Base-by-base conservation (phyloP, 1,140 invertebrate genomes). In the Laupala kohalensis region DNA sequence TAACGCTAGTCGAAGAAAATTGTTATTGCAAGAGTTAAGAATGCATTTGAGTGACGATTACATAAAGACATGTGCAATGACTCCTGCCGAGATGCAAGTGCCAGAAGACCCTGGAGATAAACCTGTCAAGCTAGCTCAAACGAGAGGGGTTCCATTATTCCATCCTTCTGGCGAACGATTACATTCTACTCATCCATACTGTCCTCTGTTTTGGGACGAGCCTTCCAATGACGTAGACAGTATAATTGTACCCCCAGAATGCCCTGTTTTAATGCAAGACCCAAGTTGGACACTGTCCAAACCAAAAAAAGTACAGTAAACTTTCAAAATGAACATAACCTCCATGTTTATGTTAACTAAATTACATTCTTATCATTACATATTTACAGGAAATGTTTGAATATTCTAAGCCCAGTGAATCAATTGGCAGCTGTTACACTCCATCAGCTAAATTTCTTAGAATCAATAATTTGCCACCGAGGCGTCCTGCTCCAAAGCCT, bases 331-430 rank as follows among this genome's bases (percentile, higher is more conserved):
- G 19, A 53, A 53, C 1, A 53, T 53, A 53, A 1, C 37, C 9
- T 53, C 4, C 37, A 1, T 0, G 19, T 53, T 53, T 4, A 53
- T 13, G 37, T 13, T 53, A 19, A 13, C 37, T 53, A 25, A 66
- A 13, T 4, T 66, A 23, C 25, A 24, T 66, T 2, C 24, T 25
- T 66, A 15, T 26, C 6, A 6, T 66, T 4, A 6, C 26, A 4
- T 24, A 2, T 70, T n/a, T 25, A 5, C 27, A 79, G 74, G 81
- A 87, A 75, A 80, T 82, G 28, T 83, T 83, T 69, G 78, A 82
- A 37, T 85, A 85, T 75, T 79, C 83, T 15, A 87, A 85, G 73
- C 89, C 89, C 4, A 84, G 82, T 63, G 88, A 92, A 79, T 85
- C 83, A 63, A 89, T 89, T 69, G 87, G 84, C 68, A 85, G 81